Evolutionary conservation across 2,888 invertebrate species (phyloP).

Genomic region (Drosophila rellima): DNA sequence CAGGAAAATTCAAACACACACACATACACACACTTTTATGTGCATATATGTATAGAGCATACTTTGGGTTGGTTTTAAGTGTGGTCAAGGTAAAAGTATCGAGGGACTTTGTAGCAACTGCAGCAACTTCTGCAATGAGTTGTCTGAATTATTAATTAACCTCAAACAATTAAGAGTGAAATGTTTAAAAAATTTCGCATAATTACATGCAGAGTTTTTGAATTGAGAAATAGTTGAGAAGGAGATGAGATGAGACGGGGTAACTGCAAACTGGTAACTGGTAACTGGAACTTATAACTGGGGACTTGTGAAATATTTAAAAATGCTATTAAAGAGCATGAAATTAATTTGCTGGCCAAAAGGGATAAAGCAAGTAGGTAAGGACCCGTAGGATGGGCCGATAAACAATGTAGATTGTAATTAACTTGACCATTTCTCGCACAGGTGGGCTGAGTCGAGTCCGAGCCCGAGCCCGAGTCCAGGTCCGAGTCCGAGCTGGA

Average conservation of each 20-base stretch:
- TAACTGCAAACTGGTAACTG: not conserved
- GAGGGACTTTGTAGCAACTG: conserved; percentile 43
- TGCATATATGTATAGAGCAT: not conserved
- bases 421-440: conserved; percentile 68
- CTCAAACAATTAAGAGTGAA: conserved; percentile 75
- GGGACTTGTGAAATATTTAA: conserved; percentile 56
- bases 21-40: not conserved
- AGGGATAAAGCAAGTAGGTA: conserved; percentile 17
- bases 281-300: conserved; percentile 13
- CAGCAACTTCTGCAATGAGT: conserved; percentile 72
- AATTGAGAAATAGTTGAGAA: not conserved
- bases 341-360: conserved; percentile 35
- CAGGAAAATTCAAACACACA: conserved; percentile 30
- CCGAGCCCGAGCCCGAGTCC: too few species aligned
- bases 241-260: not conserved
- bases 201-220: conserved; percentile 47
- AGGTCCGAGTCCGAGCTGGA: conserved; percentile 8
- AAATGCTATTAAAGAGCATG: conserved; percentile 50
- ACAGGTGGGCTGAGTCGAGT: conserved; percentile 33
- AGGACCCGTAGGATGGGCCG: conserved; percentile 33
- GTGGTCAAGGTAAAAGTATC: conserved; percentile 58
- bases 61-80: conserved; percentile 25
- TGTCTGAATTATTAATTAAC: conserved; percentile 76
- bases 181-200: conserved; percentile 52
- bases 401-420: conserved; percentile 81